phyloP scores from a whole-genome alignment of 30 jellyfish, hydroid and myxozoan genomes.

The Hydra vulgaris region DNA sequence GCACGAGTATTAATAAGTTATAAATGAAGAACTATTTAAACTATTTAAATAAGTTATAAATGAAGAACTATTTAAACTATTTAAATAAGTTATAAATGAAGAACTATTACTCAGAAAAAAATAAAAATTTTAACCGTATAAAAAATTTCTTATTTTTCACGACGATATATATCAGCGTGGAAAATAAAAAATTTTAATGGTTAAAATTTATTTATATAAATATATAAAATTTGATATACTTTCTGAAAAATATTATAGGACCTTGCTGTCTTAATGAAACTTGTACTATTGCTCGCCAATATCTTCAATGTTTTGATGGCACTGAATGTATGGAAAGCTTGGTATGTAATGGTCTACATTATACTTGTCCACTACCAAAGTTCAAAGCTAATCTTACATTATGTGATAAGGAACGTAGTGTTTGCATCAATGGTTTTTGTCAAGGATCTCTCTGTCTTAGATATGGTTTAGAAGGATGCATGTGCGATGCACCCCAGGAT shows the following conservation, averaged over 20 bases:
- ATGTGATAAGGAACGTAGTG: conserved; percentile 74
- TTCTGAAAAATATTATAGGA: conserved; percentile 34
- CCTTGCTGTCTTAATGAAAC: conserved; percentile 88
- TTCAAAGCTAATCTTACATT: conserved; percentile 54
- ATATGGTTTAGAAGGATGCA: conserved; percentile 61
- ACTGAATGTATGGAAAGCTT: conserved; percentile 63
- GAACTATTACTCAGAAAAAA: too few relatives aligned
- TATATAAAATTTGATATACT: too few relatives aligned
- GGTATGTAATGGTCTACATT: conserved; percentile 63
- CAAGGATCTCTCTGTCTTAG: conserved; percentile 69
- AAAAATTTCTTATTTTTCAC: too few relatives aligned
- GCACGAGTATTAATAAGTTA: too few relatives aligned
- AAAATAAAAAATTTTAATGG: too few relatives aligned
- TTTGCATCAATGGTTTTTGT: conserved; percentile 78
- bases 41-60: too few relatives aligned
- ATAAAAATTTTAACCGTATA: too few relatives aligned
- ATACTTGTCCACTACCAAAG: conserved; percentile 49
- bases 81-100: too few relatives aligned
- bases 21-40: too few relatives aligned
- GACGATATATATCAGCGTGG: too few relatives aligned
- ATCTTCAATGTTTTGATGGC: conserved; percentile 58
- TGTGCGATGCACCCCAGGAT: conserved; percentile 46
- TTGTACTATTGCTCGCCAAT: conserved; percentile 45
- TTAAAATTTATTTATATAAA: too few relatives aligned
- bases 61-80: too few relatives aligned